phyloP scores from a whole-genome alignment of 2,113 vertebrate species.

The Coptodon rendalli region DNA sequence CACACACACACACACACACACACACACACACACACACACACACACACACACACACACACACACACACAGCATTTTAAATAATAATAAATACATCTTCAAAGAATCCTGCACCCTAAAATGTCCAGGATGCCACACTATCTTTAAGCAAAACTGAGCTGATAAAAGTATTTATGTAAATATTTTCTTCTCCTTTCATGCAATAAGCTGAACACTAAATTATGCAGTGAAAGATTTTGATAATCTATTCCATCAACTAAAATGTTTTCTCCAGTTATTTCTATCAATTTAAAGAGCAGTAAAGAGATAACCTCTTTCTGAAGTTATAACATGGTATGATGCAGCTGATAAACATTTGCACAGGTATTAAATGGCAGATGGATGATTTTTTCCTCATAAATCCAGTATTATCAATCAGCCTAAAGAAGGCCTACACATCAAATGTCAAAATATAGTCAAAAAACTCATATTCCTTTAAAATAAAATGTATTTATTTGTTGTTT shows the following conservation, averaged over 20 bases:
- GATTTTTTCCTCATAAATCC: not conserved
- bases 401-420: not conserved
- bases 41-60: no score
- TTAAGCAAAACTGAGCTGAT: not conserved
- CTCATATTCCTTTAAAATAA: not conserved
- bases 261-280: not conserved
- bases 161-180: not conserved
- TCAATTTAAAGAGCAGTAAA: not conserved
- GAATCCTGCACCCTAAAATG: not conserved
- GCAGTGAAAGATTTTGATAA: not conserved
- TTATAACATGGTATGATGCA: not conserved
- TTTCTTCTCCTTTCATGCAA: not conserved
- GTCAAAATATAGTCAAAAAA: not conserved
- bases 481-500: not conserved
- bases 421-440: not conserved
- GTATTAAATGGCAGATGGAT: not conserved
- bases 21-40: no score
- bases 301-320: not conserved
- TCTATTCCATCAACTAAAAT: not conserved
- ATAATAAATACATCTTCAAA: not conserved
- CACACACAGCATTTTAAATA: not conserved
- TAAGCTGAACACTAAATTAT: not conserved
- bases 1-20: no score
- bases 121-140: not conserved
- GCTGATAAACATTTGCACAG: not conserved